Base-by-base conservation (phyloP, 2,113 vertebrate genomes). In the Baryphthengus martii region DNA sequence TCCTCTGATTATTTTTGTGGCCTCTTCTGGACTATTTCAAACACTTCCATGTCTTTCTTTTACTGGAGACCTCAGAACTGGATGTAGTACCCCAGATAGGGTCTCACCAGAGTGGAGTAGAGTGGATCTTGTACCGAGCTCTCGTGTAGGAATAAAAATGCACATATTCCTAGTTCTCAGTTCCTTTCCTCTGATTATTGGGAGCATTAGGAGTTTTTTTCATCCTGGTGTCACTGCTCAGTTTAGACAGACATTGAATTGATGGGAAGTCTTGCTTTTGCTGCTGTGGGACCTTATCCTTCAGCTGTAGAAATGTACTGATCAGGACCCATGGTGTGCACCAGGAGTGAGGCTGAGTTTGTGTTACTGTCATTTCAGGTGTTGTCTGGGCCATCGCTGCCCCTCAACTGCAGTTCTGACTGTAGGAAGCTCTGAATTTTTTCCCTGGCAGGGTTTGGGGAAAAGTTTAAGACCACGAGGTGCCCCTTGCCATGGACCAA, bases 301-400 rank as follows among this genome's bases (percentile, higher is more conserved):
- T 33, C 29, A 45, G 12, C n/a, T 79, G 47, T 3, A 52, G 11
- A n/a, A 67, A 72, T 4, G 12, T 11, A 28, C 10, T 31, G 8
- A 31, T 4, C 0, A 0, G 25, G 26, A 25, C 29, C 6, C 11
- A 11, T 7, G 23, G 10, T 23, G 28, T 56, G 49, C 24, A 15
- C 5, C 13, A 39, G 47, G 26, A 77, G 52, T 11, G 5, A 23
- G 25, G 10, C 8, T 78, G 19, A 17, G 3, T 5, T 63, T 15
- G 29, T 44, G 35, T 7, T 52, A 21, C 7, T 84, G n/a, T 4
- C 11, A 13, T n/a, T 88, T 58, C 33, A 17, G 14, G 13, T 4
- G 2, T 3, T 53, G 25, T 33, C 39, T 20, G 44, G 59, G 59
- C 59, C 35, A 39, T 17, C 39, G 35, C 35, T 62, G 33, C 31